Evolutionary conservation across 2,888 invertebrate genomes (phyloP), one percentile per base, ranked within the genome.

Genomic region (Eustalomyia histrio): DNA sequence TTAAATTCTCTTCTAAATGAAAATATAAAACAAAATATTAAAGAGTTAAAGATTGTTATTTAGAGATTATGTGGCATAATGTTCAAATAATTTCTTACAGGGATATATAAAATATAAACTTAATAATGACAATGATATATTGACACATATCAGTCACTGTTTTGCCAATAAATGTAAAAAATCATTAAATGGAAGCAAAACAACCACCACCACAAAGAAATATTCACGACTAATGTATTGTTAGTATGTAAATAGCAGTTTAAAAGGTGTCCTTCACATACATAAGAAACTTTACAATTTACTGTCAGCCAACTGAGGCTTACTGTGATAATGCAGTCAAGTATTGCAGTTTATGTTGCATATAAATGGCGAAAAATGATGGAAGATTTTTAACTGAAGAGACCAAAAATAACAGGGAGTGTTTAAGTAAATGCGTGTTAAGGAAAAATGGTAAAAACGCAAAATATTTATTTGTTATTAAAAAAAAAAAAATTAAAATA

Each of bases 81-180:
- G 1, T 29, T 29, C 1, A 29, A 29, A 29, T 29, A 4, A 7
- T 6, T 29, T 29, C 29, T 7, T 29, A 29, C 29, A 6, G 7
- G 29, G 5, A 29, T 29, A 29, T 29, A 1, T 6, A 6, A 29
- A 29, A 29, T 29, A 29, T 29, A 29, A 4, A 29, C 29, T 29
- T 29, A 33, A 16, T 47, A 47, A 61, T 75, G 60, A 67, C 67
- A 47, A 29, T 58, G 67, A 74, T 29, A 53, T 39, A 58, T 67
- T 61, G 67, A 67, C 55, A 55, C 43, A 57, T 57, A 55, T 67
- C 64, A 65, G 33, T 74, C n/a, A 50, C 21, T 35, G 43, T 47
- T 47, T 47, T 39, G 12, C 12, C 8, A 43, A 14, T 43, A 6
- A 47, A 47, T n/a, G 43, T 2, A 47, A 47, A 47, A 0, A 55